These are phyloP conservation scores for Callipepla californica DNA, from an alignment of 2,113 vertebrate genomes.

Conservation along the genomic window DNA sequence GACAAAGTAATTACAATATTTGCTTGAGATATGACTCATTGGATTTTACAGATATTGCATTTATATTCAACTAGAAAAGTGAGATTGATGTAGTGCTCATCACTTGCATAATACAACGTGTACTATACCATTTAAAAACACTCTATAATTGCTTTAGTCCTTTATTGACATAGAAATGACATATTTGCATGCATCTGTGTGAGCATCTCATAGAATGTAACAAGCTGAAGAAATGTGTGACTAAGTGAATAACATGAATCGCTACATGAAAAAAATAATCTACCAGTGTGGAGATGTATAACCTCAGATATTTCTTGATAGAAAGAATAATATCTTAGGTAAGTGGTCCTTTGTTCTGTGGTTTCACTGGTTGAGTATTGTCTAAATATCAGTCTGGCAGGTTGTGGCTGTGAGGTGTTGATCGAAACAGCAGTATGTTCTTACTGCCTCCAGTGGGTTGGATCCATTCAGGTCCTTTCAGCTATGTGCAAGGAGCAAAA, in stretches of 20 bases:
- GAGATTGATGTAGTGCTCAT: conserved; percentile 49
- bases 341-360: not conserved
- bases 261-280: not conserved
- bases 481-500: not conserved
- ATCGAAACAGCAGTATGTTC: not conserved
- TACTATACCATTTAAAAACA: conserved; percentile 1
- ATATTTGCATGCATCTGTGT: conserved; percentile 35
- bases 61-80: conserved; percentile 26
- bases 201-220: conserved; percentile 1
- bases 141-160: conserved; percentile 21
- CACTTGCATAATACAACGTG: conserved; percentile 6
- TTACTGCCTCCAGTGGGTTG: not conserved
- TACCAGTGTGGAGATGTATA: not conserved
- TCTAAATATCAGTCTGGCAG: conserved; percentile 7
- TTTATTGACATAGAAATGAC: conserved; percentile 26
- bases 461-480: not conserved
- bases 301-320: not conserved
- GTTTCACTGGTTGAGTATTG: not conserved
- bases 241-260: not conserved
- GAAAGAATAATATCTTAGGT: not conserved
- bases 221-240: not conserved
- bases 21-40: not conserved
- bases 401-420: not conserved
- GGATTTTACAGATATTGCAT: not conserved
- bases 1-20: conserved; percentile 1